These are phyloP conservation scores for Danio aesculapii DNA, from an alignment of 2,797 vertebrate species.

Conservation along the genomic window DNA sequence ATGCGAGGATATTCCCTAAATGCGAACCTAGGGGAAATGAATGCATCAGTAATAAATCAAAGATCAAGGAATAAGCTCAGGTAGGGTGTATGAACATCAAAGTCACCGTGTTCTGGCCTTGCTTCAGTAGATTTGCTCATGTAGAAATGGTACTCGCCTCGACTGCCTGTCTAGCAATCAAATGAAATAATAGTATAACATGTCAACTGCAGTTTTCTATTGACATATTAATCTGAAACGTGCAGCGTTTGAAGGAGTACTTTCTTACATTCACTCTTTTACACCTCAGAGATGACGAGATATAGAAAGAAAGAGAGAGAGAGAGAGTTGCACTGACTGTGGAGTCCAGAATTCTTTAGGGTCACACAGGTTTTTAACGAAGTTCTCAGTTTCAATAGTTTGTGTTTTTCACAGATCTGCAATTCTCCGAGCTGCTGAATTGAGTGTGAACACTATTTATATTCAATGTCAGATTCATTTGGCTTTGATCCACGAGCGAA, in stretches of 20 bases:
- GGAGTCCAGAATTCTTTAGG: conserved; percentile 7
- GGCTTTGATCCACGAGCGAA: conserved; percentile 39
- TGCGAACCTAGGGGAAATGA: not conserved
- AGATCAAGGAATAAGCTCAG: conserved; percentile 16
- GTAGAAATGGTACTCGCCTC: not conserved
- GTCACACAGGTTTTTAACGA: not conserved
- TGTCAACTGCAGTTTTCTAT: not conserved
- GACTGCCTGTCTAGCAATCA: conserved; percentile 1
- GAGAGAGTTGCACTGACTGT: not conserved
- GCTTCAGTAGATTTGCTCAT: conserved; percentile 10
- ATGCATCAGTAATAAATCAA: conserved; percentile 14
- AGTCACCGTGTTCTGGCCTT: conserved; percentile 10
- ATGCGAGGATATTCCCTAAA: not conserved
- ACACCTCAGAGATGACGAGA: not conserved
- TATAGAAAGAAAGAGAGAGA: not conserved
- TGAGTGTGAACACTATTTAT: conserved; percentile 43
- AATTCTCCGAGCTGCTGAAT: conserved; percentile 18
- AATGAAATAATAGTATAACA: conserved; percentile 8
- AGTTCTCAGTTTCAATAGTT: conserved; percentile 19
- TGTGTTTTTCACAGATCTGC: conserved; percentile 16
- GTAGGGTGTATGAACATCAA: conserved; percentile 1
- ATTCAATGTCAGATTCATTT: conserved; percentile 37
- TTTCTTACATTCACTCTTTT: not conserved
- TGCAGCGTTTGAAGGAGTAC: not conserved
- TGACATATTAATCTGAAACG: conserved; percentile 23